Evolutionary conservation across 1,140 invertebrate species (phyloP), one percentile per base, ranked within the genome.

Genomic region (Ceratosolen fusciceps): DNA sequence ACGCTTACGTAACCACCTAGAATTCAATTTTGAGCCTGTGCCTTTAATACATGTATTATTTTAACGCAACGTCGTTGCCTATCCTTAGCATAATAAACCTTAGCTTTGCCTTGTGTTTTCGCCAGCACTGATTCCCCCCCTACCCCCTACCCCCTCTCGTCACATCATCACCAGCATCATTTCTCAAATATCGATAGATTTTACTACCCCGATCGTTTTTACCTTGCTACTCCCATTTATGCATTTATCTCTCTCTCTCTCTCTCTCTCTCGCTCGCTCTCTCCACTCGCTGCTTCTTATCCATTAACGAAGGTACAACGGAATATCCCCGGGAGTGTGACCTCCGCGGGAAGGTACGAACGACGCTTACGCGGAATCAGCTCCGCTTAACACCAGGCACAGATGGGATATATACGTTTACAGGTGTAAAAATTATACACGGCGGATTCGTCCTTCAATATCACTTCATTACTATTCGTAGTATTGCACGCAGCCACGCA

Each of bases 1-100:
- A 86, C 84, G 84, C 86, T 85, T 85, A 87, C 85, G 87, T 85
- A 85, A 87, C 80, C 83, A 84, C 81, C 86, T 88, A 89, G 82
- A 80, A 83, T 86, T 83, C 84, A 86, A 88, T 87, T 88, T 87
- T 84, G 81, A 85, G 83, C 58, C 82, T 83, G 83, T 82, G 37
- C 79, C 54, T 37, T 76, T 71, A n/a, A n/a, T n/a, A n/a, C n/a
- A n/a, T 77, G 54, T 80, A 68, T 80, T 82, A 83, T 79, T 78
- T 82, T 85, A 76, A 83, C 80, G 85, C 12, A n/a, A 7, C 84
- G 81, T 83, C 68, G 77, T 85, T 29, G 10, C 85, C 87, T 83
- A 83, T 73, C 49, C 82, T 84, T 82, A 72, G 70, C 80, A 83
- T 82, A 83, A 81, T 84, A 81, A 83, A 81, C 75, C 78, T 83